phyloP scores from a whole-genome alignment of 2,797 vertebrate genomes.

The Nothura maculosa region DNA sequence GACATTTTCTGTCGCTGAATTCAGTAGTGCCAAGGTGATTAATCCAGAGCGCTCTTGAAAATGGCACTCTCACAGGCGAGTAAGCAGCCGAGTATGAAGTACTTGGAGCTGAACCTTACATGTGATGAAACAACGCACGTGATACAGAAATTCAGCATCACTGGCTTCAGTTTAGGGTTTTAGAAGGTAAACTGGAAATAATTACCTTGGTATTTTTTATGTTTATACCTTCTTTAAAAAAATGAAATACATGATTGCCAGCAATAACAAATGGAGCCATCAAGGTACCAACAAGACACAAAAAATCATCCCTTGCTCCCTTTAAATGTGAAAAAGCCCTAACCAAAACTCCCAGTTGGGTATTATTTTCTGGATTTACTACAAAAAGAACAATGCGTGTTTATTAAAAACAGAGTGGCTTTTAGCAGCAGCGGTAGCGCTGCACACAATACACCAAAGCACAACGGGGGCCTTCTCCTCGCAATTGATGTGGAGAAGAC shows the following conservation, averaged over 20 bases:
- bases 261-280: conserved; percentile 51
- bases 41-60: background rate
- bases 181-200: background rate
- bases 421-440: conserved; percentile 68
- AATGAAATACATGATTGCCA: background rate
- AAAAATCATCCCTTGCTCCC: conserved; percentile 43
- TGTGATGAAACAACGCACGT: background rate
- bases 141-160: background rate
- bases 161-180: background rate
- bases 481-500: conserved; percentile 75
- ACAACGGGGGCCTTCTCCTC: conserved; percentile 71
- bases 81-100: rapidly evolving
- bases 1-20: background rate
- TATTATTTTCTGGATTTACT: conserved; percentile 73
- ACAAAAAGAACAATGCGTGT: conserved; percentile 74
- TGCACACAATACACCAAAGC: conserved; percentile 69
- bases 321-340: conserved; percentile 15
- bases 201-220: background rate
- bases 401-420: conserved; percentile 79
- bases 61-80: rapidly evolving
- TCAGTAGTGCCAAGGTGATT: background rate
- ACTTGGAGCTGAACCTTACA: background rate
- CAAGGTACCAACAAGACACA: background rate
- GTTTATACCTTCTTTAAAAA: background rate
- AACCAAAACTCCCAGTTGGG: conserved; percentile 69